These are phyloP conservation scores for Peromyscus californicus DNA, from an alignment of 2,113 vertebrate genomes.

Conservation along the genomic window DNA sequence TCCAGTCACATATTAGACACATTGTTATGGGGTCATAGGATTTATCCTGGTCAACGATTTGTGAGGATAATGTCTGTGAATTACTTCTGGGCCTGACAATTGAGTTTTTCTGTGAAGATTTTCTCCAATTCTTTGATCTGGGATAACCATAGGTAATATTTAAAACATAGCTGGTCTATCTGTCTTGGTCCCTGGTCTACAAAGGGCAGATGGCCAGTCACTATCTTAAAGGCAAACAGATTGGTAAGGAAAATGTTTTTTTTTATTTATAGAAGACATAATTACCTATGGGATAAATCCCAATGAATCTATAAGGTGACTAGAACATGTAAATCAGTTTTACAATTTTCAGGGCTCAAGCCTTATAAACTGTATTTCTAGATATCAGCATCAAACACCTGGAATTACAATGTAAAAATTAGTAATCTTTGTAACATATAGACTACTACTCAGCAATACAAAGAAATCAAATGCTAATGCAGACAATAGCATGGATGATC, in stretches of 20 bases:
- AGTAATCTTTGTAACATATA: not conserved
- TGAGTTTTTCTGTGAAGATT: constrained; percentile 25
- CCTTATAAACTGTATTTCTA: constrained; percentile 9
- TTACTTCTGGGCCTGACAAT: not conserved
- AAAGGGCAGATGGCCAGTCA: not conserved
- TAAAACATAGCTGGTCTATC: not conserved
- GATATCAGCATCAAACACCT: not conserved
- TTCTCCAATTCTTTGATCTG: constrained; percentile 55
- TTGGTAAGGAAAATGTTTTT: constrained; percentile 35
- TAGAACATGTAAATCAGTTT: constrained; percentile 40
- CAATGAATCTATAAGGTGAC: not conserved
- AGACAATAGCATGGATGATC: not conserved
- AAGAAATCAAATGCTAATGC: constrained; percentile 16
- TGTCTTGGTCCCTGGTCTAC: not conserved
- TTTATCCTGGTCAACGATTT: constrained; percentile 58
- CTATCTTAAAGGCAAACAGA: not conserved
- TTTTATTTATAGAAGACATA: constrained; percentile 23
- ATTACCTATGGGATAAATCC: not conserved
- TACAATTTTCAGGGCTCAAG: not conserved
- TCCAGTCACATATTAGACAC: not conserved
- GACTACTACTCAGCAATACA: constrained; percentile 16
- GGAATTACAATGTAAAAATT: constrained; percentile 15
- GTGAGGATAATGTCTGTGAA: constrained; percentile 22
- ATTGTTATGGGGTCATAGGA: not conserved
- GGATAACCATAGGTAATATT: constrained; percentile 5